A percentile compares a stretch with the other conserved stretches of the same genome.
Evolutionary conservation across 2,797 vertebrate species (phyloP).

Genomic region (Brachyrhaphis roseni): DNA sequence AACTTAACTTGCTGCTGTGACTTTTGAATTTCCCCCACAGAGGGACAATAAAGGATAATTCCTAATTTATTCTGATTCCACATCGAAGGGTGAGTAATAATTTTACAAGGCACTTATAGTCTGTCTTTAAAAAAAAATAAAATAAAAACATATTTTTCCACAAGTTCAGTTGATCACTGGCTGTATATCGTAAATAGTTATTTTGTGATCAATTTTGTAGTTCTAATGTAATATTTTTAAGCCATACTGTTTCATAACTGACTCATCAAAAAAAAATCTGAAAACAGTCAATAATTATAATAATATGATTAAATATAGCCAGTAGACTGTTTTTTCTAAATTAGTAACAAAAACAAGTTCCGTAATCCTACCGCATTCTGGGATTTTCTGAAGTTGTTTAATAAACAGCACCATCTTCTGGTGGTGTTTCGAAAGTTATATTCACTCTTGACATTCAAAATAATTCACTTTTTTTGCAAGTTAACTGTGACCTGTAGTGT

Average conservation of each 20-base stretch:
- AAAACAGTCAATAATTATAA: neutral
- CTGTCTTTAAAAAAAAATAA: neutral
- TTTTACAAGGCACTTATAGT: neutral
- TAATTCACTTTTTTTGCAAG: neutral
- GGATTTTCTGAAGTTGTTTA: neutral
- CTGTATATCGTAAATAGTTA: neutral
- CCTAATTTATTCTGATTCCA: neutral
- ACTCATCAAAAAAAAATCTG: neutral
- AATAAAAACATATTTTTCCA: neutral
- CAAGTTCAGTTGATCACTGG: neutral
- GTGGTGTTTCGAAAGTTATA: neutral
- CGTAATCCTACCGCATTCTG: neutral
- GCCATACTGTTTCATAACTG: neutral
- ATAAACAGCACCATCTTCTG: constrained; percentile 32
- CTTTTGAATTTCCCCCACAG: neutral
- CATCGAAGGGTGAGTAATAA: neutral
- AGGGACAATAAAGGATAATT: neutral
- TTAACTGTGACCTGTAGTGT: neutral
- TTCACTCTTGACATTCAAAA: neutral
- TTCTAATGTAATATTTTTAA: neutral
- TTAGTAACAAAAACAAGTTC: neutral
- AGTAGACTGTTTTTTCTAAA: neutral
- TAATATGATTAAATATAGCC: neutral
- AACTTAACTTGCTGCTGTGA: neutral
- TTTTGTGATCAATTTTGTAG: neutral